A percentile compares a stretch with the other conserved stretches of the same genome.
Evolutionary conservation across 2,797 vertebrate species (phyloP).

Genomic region (Macroramphosus scolopax): DNA sequence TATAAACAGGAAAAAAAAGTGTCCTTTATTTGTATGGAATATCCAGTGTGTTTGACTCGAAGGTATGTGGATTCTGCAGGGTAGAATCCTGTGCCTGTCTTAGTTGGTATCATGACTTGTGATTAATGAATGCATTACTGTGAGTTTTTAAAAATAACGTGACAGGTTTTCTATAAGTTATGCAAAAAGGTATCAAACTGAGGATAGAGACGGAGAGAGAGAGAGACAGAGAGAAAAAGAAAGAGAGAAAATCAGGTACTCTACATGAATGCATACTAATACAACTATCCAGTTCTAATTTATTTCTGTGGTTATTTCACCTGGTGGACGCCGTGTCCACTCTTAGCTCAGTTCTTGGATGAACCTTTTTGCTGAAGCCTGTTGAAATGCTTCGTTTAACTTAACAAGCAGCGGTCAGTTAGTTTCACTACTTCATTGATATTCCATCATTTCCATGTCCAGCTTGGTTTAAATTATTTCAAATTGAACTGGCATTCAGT

Average conservation of each 20-base stretch:
- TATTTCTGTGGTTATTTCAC: constrained; percentile 73
- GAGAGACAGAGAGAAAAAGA: too few species aligned
- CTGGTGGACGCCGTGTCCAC: constrained; percentile 45
- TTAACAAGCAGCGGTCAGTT: constrained; percentile 52
- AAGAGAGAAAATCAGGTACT: constrained; percentile 83
- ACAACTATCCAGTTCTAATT: constrained; percentile 76
- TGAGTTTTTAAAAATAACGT: constrained; percentile 75
- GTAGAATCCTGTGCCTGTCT: constrained; percentile 77
- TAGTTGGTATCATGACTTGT: constrained; percentile 73
- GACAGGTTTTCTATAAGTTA: constrained; percentile 76
- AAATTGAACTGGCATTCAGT: constrained; percentile 65
- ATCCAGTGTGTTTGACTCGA: constrained; percentile 73
- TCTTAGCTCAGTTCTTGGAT: constrained; percentile 63
- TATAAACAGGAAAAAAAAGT: constrained; percentile 78
- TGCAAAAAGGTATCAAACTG: constrained; percentile 76
- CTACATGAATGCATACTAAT: constrained; percentile 72
- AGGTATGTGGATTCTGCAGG: constrained; percentile 82
- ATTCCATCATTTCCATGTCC: constrained; percentile 58
- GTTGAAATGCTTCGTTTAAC: constrained; percentile 53
- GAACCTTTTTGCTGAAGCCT: constrained; percentile 50
- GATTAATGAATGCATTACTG: constrained; percentile 79
- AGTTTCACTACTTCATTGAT: constrained; percentile 61
- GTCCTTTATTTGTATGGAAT: constrained; percentile 79
- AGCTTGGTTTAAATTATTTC: constrained; percentile 79
- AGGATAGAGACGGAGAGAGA: constrained; percentile 54